Base-by-base conservation (phyloP, 2,888 invertebrate genomes). In the Tipula confusa region DNA sequence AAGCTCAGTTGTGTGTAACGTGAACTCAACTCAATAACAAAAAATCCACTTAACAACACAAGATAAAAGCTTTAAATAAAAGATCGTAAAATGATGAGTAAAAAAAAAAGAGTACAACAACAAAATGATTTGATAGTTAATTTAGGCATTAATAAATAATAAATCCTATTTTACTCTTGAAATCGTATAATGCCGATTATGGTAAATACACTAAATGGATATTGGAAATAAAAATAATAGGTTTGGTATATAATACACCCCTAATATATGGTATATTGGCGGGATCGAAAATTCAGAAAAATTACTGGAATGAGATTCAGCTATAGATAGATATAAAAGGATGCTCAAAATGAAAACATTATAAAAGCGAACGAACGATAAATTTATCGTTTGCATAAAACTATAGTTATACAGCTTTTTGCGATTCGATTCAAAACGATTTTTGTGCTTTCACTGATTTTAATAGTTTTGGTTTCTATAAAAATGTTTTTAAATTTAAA, bases 101-200 rank as follows among this genome's bases (percentile, higher is more conserved):
- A 64, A 64, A 64, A 9, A 9, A 24, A 64, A 64, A 64, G 64
- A 7, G 24, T 15, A 43, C 43, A 43, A 43, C 43, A 43, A 5
- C n/a, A 43, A 64, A 24, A 24, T 24, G 2, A 64, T 64, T 64
- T 64, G 64, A 64, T 64, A 64, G 64, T 64, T 64, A 64, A 64
- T 64, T 64, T 24, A 64, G 64, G 64, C 64, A 64, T 64, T 64
- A 64, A 64, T 64, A 64, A 64, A 64, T 64, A 64, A 64, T 64
- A 64, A 64, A 64, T 64, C 64, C 64, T 24, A 24, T 24, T 64
- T 64, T 64, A 9, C 64, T 24, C 64, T 64, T 9, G 24, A 64
- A 64, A 64, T 64, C 64, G 64, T 64, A 64, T 64, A 43, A 64
- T 24, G 24, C 3, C 18, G 64, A 64, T 64, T 64, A 64, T 64